Base-by-base conservation (phyloP, 2,888 invertebrate species). In the Oxyscelio sp. region DNA sequence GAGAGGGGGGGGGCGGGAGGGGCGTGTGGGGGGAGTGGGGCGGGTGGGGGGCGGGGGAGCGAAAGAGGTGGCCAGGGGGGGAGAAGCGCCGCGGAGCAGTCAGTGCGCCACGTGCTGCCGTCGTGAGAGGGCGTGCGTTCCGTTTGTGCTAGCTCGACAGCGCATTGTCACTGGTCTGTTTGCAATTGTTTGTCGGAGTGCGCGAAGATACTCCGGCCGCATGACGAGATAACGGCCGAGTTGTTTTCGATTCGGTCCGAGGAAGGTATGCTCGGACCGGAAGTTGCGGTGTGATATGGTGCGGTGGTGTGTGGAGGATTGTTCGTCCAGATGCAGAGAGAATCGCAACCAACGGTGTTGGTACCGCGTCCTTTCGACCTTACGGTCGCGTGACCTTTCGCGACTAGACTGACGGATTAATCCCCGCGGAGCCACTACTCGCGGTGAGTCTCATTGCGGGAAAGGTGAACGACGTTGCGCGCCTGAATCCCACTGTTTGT, bases 41-140 rank as follows among this genome's bases (percentile, higher is more conserved):
- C n/a, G n/a, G n/a, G n/a, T n/a, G n/a, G n/a, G n/a, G n/a, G n/a
- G n/a, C n/a, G n/a, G n/a, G n/a, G n/a, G n/a, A n/a, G n/a, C n/a
- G n/a, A n/a, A n/a, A n/a, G n/a, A n/a, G n/a, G n/a, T n/a, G n/a
- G n/a, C n/a, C n/a, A n/a, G n/a, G n/a, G n/a, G n/a, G n/a, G n/a
- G n/a, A n/a, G n/a, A n/a, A 52, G 68, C 75, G 75, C 87, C 90
- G 90, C 91, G 89, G 91, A 92, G 91, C 92, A 93, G 93, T 93
- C 94, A 94, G 94, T 94, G 92, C 93, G 94, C 93, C 94, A 94
- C 94, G 94, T 94, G 94, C 94, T 94, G 94, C 90, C 94, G 92
- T 90, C 88, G 91, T 88, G 92, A 89, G 88, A 92, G 92, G 94
- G 91, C 93, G 92, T 92, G 89, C 86, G 87, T 89, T 90, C 31